Evolutionary conservation across 64 coral and sea anemone species (phyloP), one percentile per base, ranked within the genome.

Genomic region (Platygyra sinensis): DNA sequence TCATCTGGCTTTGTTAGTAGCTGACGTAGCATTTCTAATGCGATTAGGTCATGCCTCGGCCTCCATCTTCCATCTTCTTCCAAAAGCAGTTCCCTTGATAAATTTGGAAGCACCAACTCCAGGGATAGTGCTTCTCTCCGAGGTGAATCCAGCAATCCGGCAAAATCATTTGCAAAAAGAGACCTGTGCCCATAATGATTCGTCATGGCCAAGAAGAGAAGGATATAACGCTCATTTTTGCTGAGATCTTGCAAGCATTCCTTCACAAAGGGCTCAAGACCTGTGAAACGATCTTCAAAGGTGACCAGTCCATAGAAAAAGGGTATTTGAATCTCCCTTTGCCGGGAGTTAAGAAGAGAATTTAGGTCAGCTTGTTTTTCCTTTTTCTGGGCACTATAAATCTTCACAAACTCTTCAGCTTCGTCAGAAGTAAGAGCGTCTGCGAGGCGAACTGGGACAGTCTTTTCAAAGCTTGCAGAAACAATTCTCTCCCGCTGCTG

Each of bases 21-120:
- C 1, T 85, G 71, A 7, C 89, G 86, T 0, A 95, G 75, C 9
- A 95, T 95, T 65, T 92, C 94, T 24, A 27, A 2, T 0, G n/a
- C 50, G 4, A 95, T 92, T 29, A 51, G 60, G 62, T 92, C 84
- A 72, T 95, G 94, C 0, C 94, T 10, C 0, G 89, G 89, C 14
- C 89, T 91, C 94, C 94, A 95, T 1, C 31, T 25, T 2, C 79
- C 94, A 36, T 92, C 85, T 72, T 95, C 94, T 91, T 95, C 94
- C 11, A 92, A 27, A 3, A 92, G 24, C 22, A 92, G 83, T 52
- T 95, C 83, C 7, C 20, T 13, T 16, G 86, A 17, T 1, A 72
- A 17, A 12, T 85, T 81, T 22, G 55, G 82, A 50, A 92, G 60
- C 64, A 82, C 52, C 27, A 6, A 22, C 10, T 95, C 75, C 10